Evolutionary conservation across 2,888 invertebrate genomes (phyloP), one percentile per base, ranked within the genome.

Genomic region (Cryptus armator): DNA sequence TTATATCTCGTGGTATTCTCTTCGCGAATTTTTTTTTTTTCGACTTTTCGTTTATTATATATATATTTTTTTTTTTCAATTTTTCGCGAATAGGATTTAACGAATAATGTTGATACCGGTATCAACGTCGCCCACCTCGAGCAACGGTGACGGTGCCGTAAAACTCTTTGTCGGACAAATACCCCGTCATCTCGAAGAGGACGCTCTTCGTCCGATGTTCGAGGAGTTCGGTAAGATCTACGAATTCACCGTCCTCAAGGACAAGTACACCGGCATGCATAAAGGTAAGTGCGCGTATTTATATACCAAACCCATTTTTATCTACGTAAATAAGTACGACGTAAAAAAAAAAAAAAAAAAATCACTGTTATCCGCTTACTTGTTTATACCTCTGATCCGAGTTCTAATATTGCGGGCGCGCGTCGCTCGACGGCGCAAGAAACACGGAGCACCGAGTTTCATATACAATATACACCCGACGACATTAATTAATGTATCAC

Each of bases 131-230:
- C 89, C 91, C 3, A 85, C 5, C 94, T 94, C 76, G 94, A 95
- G 81, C 94, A 90, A 95, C 62, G 95, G 95, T 86, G 95, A 95
- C 74, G 94, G 94, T 80, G 96, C 96, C 77, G 95, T 98, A 87
- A 98, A 98, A 94, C 95, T 98, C 83, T 98, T 98, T 94, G 97
- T 99, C 78, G 98, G 98, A 19, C 98, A 99, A 94, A 99, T 99
- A 89, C 98, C 98, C 29, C 95, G 98, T 81, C 98, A 98, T 93
- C 94, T 98, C 82, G 97, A 97, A 92, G 98, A 98, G 92, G 97
- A 97, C 81, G 97, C 98, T 91, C 95, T 98, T 43, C 95, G 98
- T 74, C 98, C 98, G 48, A 97, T 98, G 95, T 98, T 98, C 94
- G 98, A 98, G 94, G 97, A 98, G 94, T 98, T 97, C 91, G 98